Evolutionary conservation across 2,888 invertebrate genomes (phyloP), one percentile per base, ranked within the genome.

Genomic region (Phortica magna): DNA sequence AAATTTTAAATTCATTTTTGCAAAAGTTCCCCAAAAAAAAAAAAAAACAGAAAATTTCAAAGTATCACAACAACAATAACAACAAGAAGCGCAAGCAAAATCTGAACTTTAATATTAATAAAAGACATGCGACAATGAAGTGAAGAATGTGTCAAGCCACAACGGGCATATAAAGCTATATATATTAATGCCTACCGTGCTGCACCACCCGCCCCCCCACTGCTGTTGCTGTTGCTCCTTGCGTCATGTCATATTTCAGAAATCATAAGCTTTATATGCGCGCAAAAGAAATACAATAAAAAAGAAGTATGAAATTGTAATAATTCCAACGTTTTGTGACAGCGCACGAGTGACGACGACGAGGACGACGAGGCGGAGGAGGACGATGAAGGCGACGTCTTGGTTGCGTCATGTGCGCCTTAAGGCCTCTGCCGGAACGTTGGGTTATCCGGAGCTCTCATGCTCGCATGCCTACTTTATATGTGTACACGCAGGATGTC

Each of bases 281-380:
- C 83, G 83, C 89, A 71, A 41, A 71, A 72, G 31, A 73, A 76
- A 67, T 71, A 71, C 42, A 83, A 84, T 83, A 87, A 89, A 87
- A 89, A 85, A 85, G 81, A 82, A 88, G 82, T 89, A 89, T 89
- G 89, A 87, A 89, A 88, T 89, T 89, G 89, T 90, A 89, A 90
- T 89, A 88, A 89, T 89, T 89, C 80, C 75, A 83, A 77, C 79
- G 72, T 71, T 72, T n/a, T 41, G 57, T 17, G 53, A 57, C 67
- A 12, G 55, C 73, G 39, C 72, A 68, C 61, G 39, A 48, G 4
- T 10, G 39, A 41, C n/a, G 14, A 41, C n/a, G 14, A 41, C 17
- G 31, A 31, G 6, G 31, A 14, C 31, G 64, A 41, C 17, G 31
- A 31, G 6, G 31, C 12, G 31, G 64, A 4, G 53, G 61, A 22